Percentiles rank a stretch among this genome's conserved stretches.
These are phyloP conservation scores for Petrosia ficiformis DNA, from an alignment of 37 sponge, comb jelly and placozoan species.

Conservation along the genomic window DNA sequence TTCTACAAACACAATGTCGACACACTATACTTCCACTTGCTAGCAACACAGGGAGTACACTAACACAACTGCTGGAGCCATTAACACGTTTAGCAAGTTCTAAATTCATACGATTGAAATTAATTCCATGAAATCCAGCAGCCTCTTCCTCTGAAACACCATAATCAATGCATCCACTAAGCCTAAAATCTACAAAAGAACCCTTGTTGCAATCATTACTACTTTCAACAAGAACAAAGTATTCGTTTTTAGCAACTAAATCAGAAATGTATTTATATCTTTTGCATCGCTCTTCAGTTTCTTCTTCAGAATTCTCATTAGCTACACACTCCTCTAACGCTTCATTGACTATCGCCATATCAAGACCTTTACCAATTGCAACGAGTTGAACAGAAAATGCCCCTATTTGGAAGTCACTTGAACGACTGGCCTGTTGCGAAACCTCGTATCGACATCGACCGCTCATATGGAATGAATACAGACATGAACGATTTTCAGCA, in stretches of 20 bases:
- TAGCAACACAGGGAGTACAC: conserved; percentile 45
- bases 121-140: conserved; percentile 47
- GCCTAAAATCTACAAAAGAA: conserved; percentile 42
- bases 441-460: conserved; percentile 68
- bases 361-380: conserved; percentile 40
- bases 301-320: not conserved
- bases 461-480: conserved; percentile 74
- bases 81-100: conserved; percentile 56
- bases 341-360: conserved; percentile 2
- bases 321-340: conserved; percentile 17
- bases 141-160: conserved; percentile 58
- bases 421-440: not conserved
- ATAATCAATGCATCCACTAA: conserved; percentile 58
- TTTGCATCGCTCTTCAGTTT: not conserved
- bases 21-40: conserved; percentile 44
- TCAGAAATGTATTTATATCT: not conserved
- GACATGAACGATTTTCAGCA: conserved; percentile 36
- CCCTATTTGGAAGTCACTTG: too few species aligned
- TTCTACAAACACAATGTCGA: conserved; percentile 10
- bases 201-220: too few species aligned
- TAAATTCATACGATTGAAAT: conserved; percentile 61
- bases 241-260: conserved; percentile 18
- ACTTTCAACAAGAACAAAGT: conserved; percentile 33
- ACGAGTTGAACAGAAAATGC: conserved; percentile 51
- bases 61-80: conserved; percentile 41